Conservation (phyloP, 2,113 vertebrate genomes). For the Mesembrinibis cayennensis region DNA sequence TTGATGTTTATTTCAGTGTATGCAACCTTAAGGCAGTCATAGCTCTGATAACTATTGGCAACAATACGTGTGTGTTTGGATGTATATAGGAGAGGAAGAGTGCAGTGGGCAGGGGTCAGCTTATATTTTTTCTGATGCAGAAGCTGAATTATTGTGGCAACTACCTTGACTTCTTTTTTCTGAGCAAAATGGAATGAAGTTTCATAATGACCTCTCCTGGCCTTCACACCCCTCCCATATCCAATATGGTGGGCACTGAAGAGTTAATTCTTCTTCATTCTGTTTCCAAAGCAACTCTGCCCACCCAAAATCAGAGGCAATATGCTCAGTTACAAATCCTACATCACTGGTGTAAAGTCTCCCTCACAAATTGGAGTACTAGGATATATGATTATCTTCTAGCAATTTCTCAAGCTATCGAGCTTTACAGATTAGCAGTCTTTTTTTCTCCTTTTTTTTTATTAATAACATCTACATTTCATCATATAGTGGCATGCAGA, state of each 20-base stretch:
- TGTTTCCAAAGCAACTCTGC: slow-evolving; percentile 61
- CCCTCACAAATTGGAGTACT: neutral
- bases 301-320: slow-evolving; percentile 25
- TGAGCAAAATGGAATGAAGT: neutral
- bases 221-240: neutral
- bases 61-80: neutral
- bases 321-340: slow-evolving; percentile 43
- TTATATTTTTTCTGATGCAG: neutral
- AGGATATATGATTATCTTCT: neutral
- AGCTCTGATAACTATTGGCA: neutral
- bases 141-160: neutral
- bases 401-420: neutral
- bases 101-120: neutral
- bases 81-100: neutral
- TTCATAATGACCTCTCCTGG: neutral
- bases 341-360: neutral
- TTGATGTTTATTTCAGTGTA: neutral
- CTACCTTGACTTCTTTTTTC: neutral
- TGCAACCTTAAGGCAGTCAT: neutral
- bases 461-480: neutral
- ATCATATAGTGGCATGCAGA: neutral
- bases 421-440: neutral
- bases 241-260: neutral
- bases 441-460: neutral
- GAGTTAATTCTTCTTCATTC: slow-evolving; percentile 39